These are phyloP conservation scores for Poecilia latipinna DNA, from an alignment of 2,113 vertebrate species.

Conservation along the genomic window DNA sequence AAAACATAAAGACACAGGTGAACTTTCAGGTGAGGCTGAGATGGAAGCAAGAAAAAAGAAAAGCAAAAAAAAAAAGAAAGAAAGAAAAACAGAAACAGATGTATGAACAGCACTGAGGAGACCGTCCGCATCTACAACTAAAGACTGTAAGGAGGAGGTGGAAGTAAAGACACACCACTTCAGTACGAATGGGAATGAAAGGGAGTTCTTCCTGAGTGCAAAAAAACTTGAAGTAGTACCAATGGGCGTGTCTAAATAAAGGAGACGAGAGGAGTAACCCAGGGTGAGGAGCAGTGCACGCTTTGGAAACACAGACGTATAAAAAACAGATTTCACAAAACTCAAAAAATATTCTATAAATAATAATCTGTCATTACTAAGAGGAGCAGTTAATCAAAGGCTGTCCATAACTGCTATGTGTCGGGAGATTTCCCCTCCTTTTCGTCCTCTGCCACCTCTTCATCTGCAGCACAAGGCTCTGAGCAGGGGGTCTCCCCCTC, in stretches of 20 bases:
- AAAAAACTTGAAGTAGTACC: slow-evolving; percentile 87
- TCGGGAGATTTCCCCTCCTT: slow-evolving; percentile 80
- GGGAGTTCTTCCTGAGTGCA: slow-evolving; percentile 95
- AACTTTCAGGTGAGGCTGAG: slow-evolving; percentile 56
- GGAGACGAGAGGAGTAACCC: slow-evolving; percentile 82
- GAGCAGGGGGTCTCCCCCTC: slow-evolving; percentile 80
- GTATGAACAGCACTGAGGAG: slow-evolving; percentile 37
- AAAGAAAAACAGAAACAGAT: not conserved
- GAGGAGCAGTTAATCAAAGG: slow-evolving; percentile 74
- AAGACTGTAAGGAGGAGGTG: slow-evolving; percentile 26
- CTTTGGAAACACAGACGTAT: slow-evolving; percentile 80
- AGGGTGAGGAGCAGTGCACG: slow-evolving; percentile 83
- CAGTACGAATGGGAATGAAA: slow-evolving; percentile 69
- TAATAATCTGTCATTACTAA: slow-evolving; percentile 82
- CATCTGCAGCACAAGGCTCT: slow-evolving; percentile 81
- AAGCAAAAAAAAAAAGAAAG: not conserved
- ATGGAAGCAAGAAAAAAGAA: slow-evolving; percentile 22
- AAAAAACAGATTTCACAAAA: slow-evolving; percentile 65
- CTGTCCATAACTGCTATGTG: slow-evolving; percentile 87
- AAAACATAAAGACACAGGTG: slow-evolving; percentile 67
- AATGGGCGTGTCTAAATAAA: slow-evolving; percentile 84
- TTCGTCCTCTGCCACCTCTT: slow-evolving; percentile 83
- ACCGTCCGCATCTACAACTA: slow-evolving; percentile 24
- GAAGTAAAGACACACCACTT: slow-evolving; percentile 55
- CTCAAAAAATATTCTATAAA: slow-evolving; percentile 77